Evolutionary conservation across 2,797 vertebrate species (phyloP).

Genomic region (Apogon hyalosoma): DNA sequence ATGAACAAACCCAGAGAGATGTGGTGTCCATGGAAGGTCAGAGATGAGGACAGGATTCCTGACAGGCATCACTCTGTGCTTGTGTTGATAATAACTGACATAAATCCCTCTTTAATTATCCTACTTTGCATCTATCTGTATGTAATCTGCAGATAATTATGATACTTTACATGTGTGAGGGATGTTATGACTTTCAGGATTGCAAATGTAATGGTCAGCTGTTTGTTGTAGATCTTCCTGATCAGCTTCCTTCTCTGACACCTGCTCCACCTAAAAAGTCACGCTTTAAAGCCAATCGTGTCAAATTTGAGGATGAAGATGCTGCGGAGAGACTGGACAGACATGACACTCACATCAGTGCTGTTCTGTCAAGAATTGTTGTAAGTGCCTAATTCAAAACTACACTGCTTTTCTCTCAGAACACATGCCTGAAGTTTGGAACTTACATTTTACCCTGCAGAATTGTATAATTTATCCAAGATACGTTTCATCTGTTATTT

Average conservation of each 20-base stretch:
- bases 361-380: conserved; percentile 93
- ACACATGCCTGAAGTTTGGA: not conserved
- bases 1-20: conserved; percentile 80
- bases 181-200: not conserved
- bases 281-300: conserved; percentile 82
- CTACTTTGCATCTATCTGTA: not conserved
- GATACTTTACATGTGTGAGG: too few species aligned
- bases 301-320: conserved; percentile 88
- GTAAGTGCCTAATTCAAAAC: conserved; percentile 79
- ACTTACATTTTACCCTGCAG: not conserved
- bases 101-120: too few species aligned
- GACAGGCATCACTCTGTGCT: not conserved
- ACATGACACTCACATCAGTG: conserved; percentile 92
- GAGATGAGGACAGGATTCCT: not conserved
- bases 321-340: conserved; percentile 86
- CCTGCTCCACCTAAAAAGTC: conserved; percentile 93
- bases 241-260: conserved; percentile 89
- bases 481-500: not conserved
- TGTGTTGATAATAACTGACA: not conserved
- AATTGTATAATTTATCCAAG: not conserved
- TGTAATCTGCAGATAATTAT: too few species aligned
- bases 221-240: conserved; percentile 86
- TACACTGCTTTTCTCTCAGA: not conserved
- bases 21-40: conserved; percentile 90
- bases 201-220: not conserved